Percentiles rank a stretch among this genome's conserved stretches.
Conservation (phyloP, 1,140 invertebrate genomes). For the Rhagoletis pomonella region DNA sequence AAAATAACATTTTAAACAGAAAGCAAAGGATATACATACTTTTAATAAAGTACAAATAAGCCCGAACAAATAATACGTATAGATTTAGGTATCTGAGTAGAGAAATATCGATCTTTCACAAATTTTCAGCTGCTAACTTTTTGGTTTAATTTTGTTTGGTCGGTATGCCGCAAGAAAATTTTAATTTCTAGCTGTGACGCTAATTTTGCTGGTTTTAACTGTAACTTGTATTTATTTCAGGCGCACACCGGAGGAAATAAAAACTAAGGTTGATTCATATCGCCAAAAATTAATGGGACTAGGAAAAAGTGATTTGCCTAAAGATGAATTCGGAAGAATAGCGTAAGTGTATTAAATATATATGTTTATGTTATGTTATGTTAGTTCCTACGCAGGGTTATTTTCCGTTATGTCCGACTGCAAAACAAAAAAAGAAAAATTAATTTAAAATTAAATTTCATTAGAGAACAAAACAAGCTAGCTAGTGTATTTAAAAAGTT, state of each 20-base stretch:
- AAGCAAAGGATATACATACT: neutral
- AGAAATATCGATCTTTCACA: constrained; percentile 53
- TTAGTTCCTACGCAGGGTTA: no score
- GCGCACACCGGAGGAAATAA: constrained; percentile 86
- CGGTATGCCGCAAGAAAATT: no score
- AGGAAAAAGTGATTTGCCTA: constrained; percentile 76
- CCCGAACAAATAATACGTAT: neutral
- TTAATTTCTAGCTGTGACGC: neutral
- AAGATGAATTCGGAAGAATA: constrained; percentile 85
- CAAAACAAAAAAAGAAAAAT: no score
- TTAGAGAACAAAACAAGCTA: no score
- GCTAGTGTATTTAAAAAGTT: no score
- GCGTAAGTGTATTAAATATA: constrained; percentile 78
- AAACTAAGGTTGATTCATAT: constrained; percentile 86
- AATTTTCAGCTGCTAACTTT: neutral
- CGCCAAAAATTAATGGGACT: constrained; percentile 83
- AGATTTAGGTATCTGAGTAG: neutral
- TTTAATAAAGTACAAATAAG: neutral
- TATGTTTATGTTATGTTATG: neutral
- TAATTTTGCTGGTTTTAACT: neutral
- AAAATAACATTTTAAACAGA: neutral
- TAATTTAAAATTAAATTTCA: no score
- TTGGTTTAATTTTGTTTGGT: neutral
- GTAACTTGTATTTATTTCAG: constrained; percentile 73
- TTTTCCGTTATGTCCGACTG: no score